Percentiles rank a stretch among this genome's conserved stretches.
Evolutionary conservation across 2,888 invertebrate species (phyloP).

Genomic region (Eupithecia abbreviata): DNA sequence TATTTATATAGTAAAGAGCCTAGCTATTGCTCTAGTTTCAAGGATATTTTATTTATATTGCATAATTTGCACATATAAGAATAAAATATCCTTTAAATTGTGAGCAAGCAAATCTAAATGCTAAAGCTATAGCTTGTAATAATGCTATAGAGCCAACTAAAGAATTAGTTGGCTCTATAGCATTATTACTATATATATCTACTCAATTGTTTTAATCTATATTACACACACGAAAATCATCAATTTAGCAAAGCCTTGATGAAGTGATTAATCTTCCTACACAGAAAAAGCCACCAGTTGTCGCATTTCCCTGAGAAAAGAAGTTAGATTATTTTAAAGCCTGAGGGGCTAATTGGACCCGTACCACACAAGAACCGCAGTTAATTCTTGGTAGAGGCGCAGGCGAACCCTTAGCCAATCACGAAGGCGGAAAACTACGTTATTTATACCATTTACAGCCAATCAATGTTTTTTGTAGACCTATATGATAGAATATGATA

Average conservation of each 20-base stretch:
- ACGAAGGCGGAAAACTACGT: constrained; percentile 25
- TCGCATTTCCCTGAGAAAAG: not conserved
- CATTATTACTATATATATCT: too few species aligned
- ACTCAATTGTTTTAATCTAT: too few species aligned
- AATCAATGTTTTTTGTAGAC: constrained; percentile 27
- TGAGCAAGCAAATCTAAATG: too few species aligned
- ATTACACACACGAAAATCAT: too few species aligned
- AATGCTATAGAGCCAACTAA: too few species aligned
- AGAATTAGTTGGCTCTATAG: too few species aligned
- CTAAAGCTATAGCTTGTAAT: too few species aligned
- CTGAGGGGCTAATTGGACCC: not conserved
- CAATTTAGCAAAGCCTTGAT: not conserved
- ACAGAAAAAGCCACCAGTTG: not conserved
- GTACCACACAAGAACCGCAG: not conserved
- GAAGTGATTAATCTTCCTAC: not conserved
- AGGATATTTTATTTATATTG: too few species aligned
- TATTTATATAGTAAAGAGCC: too few species aligned
- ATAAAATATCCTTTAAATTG: too few species aligned
- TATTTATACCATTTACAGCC: constrained; percentile 15
- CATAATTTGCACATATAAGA: too few species aligned
- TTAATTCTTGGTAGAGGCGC: constrained; percentile 4
- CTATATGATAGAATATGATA: constrained; percentile 36
- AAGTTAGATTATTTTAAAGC: not conserved
- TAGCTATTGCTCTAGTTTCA: too few species aligned
- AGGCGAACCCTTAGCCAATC: constrained; percentile 13